A percentile compares a stretch with the other conserved stretches of the same genome.
Evolutionary conservation across 2,888 invertebrate species (phyloP).

Genomic region (Trichacis sp.): DNA sequence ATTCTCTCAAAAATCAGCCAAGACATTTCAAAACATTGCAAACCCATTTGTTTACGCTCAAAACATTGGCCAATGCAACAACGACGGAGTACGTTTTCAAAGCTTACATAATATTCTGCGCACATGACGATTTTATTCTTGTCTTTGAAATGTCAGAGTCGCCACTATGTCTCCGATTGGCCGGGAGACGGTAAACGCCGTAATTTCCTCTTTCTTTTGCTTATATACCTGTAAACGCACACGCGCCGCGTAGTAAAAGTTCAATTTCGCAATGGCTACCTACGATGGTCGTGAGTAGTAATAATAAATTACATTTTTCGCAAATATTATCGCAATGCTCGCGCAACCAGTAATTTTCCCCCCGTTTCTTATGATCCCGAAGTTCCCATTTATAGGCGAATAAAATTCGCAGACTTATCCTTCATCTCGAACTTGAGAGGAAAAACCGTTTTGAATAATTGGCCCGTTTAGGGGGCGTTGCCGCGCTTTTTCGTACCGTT

Average conservation of each 20-base stretch:
- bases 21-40: no score
- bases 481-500: not conserved
- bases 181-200: conserved; percentile 35
- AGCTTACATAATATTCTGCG: conserved; percentile 42
- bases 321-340: conserved; percentile 42
- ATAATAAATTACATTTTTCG: conserved; percentile 44
- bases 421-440: conserved; percentile 1
- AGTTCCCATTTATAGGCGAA: not conserved
- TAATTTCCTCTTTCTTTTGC: conserved; percentile 41
- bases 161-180: conserved; percentile 40
- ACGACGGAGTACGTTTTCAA: not conserved
- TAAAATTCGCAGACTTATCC: not conserved
- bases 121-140: conserved; percentile 39
- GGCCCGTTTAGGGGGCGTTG: not conserved
- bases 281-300: conserved; percentile 40
- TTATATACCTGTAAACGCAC: conserved; percentile 37
- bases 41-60: not conserved
- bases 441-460: not conserved
- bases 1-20: no score
- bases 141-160: conserved; percentile 45
- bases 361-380: not conserved
- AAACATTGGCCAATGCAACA: not conserved
- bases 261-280: conserved; percentile 42
- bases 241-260: conserved; percentile 41
- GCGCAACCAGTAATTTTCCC: conserved; percentile 37